Evolutionary conservation across 2,797 vertebrate genomes (phyloP), one percentile per base, ranked within the genome.

Genomic region (Mus caroli): DNA sequence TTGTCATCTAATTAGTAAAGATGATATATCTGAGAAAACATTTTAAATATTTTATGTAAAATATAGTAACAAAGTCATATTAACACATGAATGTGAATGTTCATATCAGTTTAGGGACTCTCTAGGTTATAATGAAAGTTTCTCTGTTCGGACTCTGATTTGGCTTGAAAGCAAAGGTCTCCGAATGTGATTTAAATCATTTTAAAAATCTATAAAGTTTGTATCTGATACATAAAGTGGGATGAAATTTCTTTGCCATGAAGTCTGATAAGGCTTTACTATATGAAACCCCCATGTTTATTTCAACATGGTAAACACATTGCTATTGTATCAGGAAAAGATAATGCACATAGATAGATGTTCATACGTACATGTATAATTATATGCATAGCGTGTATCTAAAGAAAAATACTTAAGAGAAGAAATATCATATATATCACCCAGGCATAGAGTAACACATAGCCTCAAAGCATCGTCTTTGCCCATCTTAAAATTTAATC

Each of bases 321-420:
- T 96, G 92, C 92, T 77, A 0, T 73, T 62, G 54, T 93, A 37
- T 88, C 50, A 96, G 95, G 43, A 97, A 98, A 97, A 67, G 50
- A 46, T 58, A 60, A 75, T 92, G 64, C 1, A 95, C 17, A 82
- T 67, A 46, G 4, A 82, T 67, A 46, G 4, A 31, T 80, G 0
- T 50, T 14, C 19, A 52, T 13, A 24, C 15, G 3, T 46, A 40
- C 1, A 12, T 56, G 5, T 52, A 58, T 40, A 58, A 54, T 50
- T n/a, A n/a, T 76, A 4, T 85, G 31, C 43, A 43, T 40, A 91
- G 40, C 1, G 56, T 46, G 78, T 7, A 69, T 50, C 4, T 82
- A 20, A 20, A 50, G 58, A 20, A 31, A 86, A 67, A 9, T 50
- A 40, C 50, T n/a, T 82, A 67, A 24, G 52, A 71, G 4, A 52